A percentile compares a stretch with the other conserved stretches of the same genome.
Evolutionary conservation across 2,113 vertebrate genomes (phyloP).

Genomic region (Zosterops pallidus): DNA sequence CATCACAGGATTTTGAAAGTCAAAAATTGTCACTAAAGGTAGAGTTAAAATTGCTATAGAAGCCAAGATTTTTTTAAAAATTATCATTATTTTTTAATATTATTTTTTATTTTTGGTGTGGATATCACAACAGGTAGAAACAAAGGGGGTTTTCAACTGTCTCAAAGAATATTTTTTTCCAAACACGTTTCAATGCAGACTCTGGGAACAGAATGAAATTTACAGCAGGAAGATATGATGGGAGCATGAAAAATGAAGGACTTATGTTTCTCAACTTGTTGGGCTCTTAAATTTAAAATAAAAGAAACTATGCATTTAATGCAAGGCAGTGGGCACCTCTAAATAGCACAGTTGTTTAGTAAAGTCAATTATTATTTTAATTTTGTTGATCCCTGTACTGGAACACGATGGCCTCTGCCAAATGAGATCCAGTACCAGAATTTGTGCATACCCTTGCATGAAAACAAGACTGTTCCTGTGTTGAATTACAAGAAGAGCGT

Average conservation of each 20-base stretch:
- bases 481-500: neutral
- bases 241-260: neutral
- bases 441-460: neutral
- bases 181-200: neutral
- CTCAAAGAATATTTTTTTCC: neutral
- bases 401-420: accelerated
- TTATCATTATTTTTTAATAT: too few species aligned
- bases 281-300: neutral
- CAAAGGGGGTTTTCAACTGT: neutral
- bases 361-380: neutral
- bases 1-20: neutral
- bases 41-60: neutral
- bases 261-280: neutral
- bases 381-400: neutral
- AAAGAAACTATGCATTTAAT: neutral
- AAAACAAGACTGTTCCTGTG: neutral
- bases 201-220: neutral
- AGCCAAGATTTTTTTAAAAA: neutral
- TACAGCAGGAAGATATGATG: neutral
- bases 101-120: neutral
- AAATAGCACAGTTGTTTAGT: neutral
- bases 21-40: neutral
- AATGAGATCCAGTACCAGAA: neutral
- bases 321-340: neutral
- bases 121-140: neutral